Percentiles rank a stretch among this genome's conserved stretches.
phyloP scores from a whole-genome alignment of 2,113 vertebrate genomes.

The Poeciliopsis occidentalis region DNA sequence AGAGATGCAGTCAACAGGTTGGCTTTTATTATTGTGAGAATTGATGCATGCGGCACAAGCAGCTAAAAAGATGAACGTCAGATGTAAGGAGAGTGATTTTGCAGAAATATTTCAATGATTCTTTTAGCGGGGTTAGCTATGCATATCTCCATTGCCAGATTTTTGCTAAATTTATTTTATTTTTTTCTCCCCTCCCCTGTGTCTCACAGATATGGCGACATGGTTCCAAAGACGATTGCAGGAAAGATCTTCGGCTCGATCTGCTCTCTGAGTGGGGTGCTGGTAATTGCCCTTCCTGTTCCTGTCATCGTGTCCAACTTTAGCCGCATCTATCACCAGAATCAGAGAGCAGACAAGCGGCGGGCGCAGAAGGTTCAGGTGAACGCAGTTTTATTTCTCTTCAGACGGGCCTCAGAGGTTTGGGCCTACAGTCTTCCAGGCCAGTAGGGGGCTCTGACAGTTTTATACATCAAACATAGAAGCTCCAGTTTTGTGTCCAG shows the following conservation, averaged over 20 bases:
- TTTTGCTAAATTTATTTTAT: slow-evolving; percentile 28
- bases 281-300: slow-evolving; percentile 97
- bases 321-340: slow-evolving; percentile 98
- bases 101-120: slow-evolving; percentile 2
- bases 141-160: neutral
- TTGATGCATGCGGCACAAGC: neutral
- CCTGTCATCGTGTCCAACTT: slow-evolving; percentile 99
- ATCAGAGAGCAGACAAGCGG: slow-evolving; percentile 96
- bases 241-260: slow-evolving; percentile 99
- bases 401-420: slow-evolving; percentile 39
- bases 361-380: slow-evolving; percentile 92
- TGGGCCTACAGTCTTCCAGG: slow-evolving; percentile 30
- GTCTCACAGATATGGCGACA: slow-evolving; percentile 91
- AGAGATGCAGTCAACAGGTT: slow-evolving; percentile 18
- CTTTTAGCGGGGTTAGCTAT: neutral
- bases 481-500: slow-evolving; percentile 5
- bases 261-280: slow-evolving; percentile 95
- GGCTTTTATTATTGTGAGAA: slow-evolving; percentile 16
- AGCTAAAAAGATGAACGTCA: slow-evolving; percentile 17
- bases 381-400: slow-evolving; percentile 55
- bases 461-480: slow-evolving; percentile 22
- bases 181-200: slow-evolving; percentile 15
- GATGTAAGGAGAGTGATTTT: slow-evolving; percentile 6
- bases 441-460: slow-evolving; percentile 18
- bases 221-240: slow-evolving; percentile 98